Base-by-base conservation (phyloP, 1,140 invertebrate genomes). In the Riptortus pedestris region DNA sequence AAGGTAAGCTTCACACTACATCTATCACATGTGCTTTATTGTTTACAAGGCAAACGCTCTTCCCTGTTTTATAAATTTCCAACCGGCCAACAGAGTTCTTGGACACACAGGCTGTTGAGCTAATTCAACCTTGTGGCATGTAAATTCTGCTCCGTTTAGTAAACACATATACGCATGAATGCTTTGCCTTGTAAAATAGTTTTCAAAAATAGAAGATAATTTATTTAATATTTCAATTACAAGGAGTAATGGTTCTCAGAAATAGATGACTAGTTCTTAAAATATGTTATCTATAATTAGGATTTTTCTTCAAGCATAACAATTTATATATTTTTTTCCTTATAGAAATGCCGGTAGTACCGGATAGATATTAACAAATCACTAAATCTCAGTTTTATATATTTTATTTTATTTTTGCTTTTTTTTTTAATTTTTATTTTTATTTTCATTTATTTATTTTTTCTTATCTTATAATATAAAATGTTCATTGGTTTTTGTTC, bases 1-100 rank as follows among this genome's bases (percentile, higher is more conserved):
- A 82, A 96, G 91, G 96, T 98, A 86, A 85, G 87, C 24, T 12
- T 24, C 51, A 7, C 7, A 55, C 4, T 24, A 5, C 24, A 7
- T 31, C 28, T 59, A 20, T 82, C 69, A 52, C 11, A 55, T 65
- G 67, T 62, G 60, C 60, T 55, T 55, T 12, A 68, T 29, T 45
- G 29, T 63, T 55, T 38, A 63, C 62, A 63, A 55, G 52, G 62
- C 48, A 57, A 57, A 63, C 24, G 43, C 51, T 55, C 20, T 24
- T 55, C 51, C 26, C 26, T 18, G 26, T 62, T 65, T 48, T 18
- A 7, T 38, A 38, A 38, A 38, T 38, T 14, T 38, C 14, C 31
- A 7, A 38, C 14, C 31, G 5, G 31, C 14, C 26, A 18, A 55
- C 18, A 55, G 24, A 55, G 24, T 22, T 55, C 51, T 24, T 12